Conservation (phyloP, 1,140 invertebrate species). For the Scaptodrosophila lebanonensis region DNA sequence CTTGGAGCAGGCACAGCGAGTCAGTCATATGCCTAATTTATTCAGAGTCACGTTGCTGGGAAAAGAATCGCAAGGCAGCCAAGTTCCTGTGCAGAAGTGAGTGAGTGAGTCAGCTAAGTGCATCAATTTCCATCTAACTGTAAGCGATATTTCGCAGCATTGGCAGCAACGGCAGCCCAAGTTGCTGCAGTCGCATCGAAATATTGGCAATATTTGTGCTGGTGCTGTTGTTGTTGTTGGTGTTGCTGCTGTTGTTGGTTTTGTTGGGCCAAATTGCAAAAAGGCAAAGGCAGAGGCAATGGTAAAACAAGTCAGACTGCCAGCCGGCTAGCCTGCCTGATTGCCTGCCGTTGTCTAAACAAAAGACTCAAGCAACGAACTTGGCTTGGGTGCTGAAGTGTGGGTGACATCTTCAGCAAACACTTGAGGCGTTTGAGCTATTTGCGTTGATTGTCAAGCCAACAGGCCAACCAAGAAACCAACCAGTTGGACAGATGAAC, state of each 20-base stretch:
- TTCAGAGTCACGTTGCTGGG: constrained; percentile 66
- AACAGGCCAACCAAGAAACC: constrained; percentile 24
- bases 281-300: constrained; percentile 22
- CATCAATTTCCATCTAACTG: constrained; percentile 76
- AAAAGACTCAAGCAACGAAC: constrained; percentile 71
- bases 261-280: constrained; percentile 71
- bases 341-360: constrained; percentile 64
- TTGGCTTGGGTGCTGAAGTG: constrained; percentile 59
- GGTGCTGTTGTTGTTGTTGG: constrained; percentile 34
- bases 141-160: constrained; percentile 68
- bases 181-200: constrained; percentile 26
- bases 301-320: neutral
- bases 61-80: constrained; percentile 35
- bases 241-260: constrained; percentile 51
- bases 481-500: constrained; percentile 22
- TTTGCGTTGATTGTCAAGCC: constrained; percentile 71
- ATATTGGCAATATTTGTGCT: constrained; percentile 43
- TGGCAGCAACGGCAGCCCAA: constrained; percentile 5
- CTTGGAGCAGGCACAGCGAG: constrained; percentile 19
- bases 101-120: constrained; percentile 74
- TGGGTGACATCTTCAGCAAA: constrained; percentile 74
- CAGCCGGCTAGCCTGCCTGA: constrained; percentile 11
- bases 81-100: constrained; percentile 23
- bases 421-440: constrained; percentile 74
- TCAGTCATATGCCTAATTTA: constrained; percentile 65